These are phyloP conservation scores for Anhinga anhinga DNA, from an alignment of 2,113 vertebrate species.

Conservation along the genomic window DNA sequence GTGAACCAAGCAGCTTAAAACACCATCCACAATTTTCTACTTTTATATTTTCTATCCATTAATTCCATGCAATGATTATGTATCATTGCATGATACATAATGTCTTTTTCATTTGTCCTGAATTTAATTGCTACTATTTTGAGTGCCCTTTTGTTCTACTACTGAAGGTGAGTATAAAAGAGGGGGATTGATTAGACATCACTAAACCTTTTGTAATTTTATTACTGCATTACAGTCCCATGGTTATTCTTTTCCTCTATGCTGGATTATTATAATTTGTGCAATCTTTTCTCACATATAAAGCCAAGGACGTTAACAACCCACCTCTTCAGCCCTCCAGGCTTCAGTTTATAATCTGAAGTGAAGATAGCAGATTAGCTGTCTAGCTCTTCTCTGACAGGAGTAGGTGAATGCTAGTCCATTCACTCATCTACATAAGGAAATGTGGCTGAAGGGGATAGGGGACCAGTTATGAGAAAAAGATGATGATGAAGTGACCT, in stretches of 20 bases:
- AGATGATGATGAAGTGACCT: background rate
- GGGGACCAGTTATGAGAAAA: background rate
- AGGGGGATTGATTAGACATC: background rate
- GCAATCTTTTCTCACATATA: background rate
- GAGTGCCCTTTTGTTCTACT: background rate
- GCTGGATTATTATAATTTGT: background rate
- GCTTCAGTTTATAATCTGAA: background rate
- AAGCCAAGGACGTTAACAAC: background rate
- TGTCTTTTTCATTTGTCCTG: background rate
- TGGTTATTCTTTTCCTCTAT: background rate
- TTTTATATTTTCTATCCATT: conserved; percentile 7
- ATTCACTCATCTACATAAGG: background rate
- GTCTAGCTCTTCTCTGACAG: background rate
- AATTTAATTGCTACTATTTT: background rate
- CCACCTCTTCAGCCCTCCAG: background rate
- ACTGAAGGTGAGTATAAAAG: background rate
- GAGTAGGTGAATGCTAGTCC: background rate
- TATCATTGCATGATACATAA: background rate
- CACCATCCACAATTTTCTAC: background rate
- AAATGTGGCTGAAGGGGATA: background rate
- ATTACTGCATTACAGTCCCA: background rate
- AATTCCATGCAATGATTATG: background rate
- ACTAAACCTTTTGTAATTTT: background rate
- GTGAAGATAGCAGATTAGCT: background rate
- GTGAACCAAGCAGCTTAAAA: background rate